phyloP scores from a whole-genome alignment of 2,888 invertebrate genomes.

The Drosophila gaucha region DNA sequence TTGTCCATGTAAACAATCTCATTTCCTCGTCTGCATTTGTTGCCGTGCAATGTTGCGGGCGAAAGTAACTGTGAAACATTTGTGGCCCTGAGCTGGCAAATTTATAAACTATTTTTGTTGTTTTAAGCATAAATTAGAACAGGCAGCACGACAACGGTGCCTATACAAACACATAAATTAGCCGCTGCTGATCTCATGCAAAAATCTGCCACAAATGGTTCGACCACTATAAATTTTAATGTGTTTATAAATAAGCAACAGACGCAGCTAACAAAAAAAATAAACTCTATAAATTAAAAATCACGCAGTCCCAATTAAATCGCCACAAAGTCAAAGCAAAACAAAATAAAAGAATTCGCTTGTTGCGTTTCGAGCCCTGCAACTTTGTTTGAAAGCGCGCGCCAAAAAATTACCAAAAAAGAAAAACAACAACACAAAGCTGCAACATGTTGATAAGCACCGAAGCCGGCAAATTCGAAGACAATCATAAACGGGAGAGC shows the following conservation, averaged over 20 bases:
- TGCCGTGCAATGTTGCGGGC: constrained; percentile 16
- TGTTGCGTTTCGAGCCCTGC: constrained; percentile 25
- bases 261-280: constrained; percentile 32
- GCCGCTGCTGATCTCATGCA: constrained; percentile 65
- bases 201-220: constrained; percentile 53
- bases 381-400: constrained; percentile 51
- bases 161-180: constrained; percentile 61
- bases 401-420: constrained; percentile 30
- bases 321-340: neutral
- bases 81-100: constrained; percentile 22
- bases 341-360: neutral
- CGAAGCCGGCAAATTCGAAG: constrained; percentile 47
- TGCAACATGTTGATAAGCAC: constrained; percentile 55
- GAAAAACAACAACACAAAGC: constrained; percentile 2
- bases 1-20: no score
- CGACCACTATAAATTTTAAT: constrained; percentile 69
- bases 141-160: constrained; percentile 26
- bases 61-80: constrained; percentile 42
- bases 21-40: no score
- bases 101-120: constrained; percentile 32
- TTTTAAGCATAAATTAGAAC: constrained; percentile 50
- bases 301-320: constrained; percentile 56
- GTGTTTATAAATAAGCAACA: constrained; percentile 72
- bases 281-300: constrained; percentile 60
- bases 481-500: constrained; percentile 13